Conservation (phyloP, 2,888 invertebrate species). For the Heliconius aoede region DNA sequence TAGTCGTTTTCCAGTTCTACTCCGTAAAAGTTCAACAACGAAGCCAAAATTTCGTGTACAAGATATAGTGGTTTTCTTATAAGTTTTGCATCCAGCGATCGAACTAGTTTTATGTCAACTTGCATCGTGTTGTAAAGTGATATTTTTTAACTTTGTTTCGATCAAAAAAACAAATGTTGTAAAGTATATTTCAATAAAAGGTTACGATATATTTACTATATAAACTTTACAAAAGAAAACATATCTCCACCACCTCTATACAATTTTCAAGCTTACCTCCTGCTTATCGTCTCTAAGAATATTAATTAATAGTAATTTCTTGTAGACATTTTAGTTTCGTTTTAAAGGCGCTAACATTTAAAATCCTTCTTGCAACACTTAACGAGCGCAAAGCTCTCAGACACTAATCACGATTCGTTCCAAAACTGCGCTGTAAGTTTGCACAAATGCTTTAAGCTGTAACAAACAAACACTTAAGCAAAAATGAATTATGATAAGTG, state of each 20-base stretch:
- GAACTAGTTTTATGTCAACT: constrained; percentile 17
- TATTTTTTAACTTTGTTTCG: constrained; percentile 15
- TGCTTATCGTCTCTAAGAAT: background rate
- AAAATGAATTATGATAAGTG: background rate
- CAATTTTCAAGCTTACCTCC: background rate
- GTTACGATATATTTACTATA: background rate
- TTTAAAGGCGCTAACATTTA: constrained; percentile 17
- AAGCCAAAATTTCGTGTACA: constrained; percentile 23
- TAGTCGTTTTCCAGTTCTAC: background rate
- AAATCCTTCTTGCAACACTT: constrained; percentile 27
- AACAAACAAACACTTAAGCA: background rate
- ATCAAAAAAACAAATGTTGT: background rate
- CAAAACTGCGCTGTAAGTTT: constrained; percentile 9
- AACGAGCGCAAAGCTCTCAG: constrained; percentile 26
- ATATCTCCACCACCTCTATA: background rate
- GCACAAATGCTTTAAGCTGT: background rate
- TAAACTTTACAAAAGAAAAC: background rate
- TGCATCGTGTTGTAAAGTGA: constrained; percentile 3
- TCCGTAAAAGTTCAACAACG: constrained; percentile 19
- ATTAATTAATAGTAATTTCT: background rate
- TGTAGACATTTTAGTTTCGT: background rate
- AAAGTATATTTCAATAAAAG: background rate
- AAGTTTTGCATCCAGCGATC: constrained; percentile 7
- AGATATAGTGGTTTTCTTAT: constrained; percentile 25
- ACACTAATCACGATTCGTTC: constrained; percentile 28